These are phyloP conservation scores for Leptoclinus maculatus DNA, from an alignment of 2,797 vertebrate species.

Conservation along the genomic window DNA sequence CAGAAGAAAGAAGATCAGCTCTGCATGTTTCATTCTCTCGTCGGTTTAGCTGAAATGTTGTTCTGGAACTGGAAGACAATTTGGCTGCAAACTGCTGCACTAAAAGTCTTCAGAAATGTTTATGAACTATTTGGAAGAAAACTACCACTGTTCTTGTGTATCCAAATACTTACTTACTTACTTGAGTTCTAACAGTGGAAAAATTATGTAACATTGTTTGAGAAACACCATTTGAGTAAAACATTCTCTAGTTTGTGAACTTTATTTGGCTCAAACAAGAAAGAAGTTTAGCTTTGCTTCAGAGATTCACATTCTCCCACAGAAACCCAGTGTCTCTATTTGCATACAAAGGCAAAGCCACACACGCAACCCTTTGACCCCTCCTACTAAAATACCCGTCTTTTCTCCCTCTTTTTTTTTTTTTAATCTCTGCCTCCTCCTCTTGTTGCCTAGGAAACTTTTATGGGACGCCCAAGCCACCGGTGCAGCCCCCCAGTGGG, in stretches of 20 bases:
- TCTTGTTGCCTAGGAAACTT: slow-evolving; percentile 97
- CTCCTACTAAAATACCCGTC: slow-evolving; percentile 44
- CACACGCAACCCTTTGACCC: slow-evolving; percentile 42
- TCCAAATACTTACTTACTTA: background rate
- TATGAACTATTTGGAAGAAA: background rate
- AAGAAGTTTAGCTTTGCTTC: slow-evolving; percentile 9
- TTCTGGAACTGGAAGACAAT: slow-evolving; percentile 2
- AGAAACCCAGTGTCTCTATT: slow-evolving; percentile 46
- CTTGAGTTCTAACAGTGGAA: background rate
- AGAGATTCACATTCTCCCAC: slow-evolving; percentile 35
- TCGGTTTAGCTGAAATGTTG: slow-evolving; percentile 15
- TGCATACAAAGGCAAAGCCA: slow-evolving; percentile 66
- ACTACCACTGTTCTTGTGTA: background rate
- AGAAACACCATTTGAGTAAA: background rate
- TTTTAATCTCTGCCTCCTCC: slow-evolving; percentile 83
- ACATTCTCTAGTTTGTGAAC: background rate
- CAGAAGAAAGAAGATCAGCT: background rate
- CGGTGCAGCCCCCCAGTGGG: slow-evolving; percentile 95
- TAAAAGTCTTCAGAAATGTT: slow-evolving; percentile 18
- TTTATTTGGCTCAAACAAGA: slow-evolving; percentile 2
- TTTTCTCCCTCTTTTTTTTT: slow-evolving; percentile 36
- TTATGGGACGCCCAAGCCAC: slow-evolving; percentile 99
- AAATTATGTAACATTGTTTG: background rate
- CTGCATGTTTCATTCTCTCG: slow-evolving; percentile 1
- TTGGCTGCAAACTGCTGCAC: slow-evolving; percentile 10